Evolutionary conservation across 2,113 vertebrate species (phyloP), one percentile per base, ranked within the genome.

Genomic region (Baryphthengus martii): DNA sequence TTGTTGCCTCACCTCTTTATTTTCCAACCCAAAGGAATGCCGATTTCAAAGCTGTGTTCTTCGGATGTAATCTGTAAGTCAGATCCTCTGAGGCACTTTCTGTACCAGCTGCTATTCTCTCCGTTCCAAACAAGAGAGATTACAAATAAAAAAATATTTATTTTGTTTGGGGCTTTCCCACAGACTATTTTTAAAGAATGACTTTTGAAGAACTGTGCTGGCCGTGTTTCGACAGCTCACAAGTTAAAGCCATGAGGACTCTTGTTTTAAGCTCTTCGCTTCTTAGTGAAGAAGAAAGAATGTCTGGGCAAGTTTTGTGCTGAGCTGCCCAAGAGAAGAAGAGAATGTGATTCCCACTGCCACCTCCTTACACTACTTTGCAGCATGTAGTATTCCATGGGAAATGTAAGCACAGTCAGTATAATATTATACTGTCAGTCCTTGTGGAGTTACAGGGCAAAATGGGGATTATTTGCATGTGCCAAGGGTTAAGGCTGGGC

Each of bases 131-230:
- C 40, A 94, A 89, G 65, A 95, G 73, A 96, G 91, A 95, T 91
- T 96, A 61, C 86, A 96, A 95, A 96, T 88, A 95, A 95, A 96
- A 94, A 97, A 88, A 75, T 72, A 96, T 91, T 96, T 96, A 81
- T 95, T 97, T 94, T 96, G 92, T 95, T 95, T 94, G 70, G 92
- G 94, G 95, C 93, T 96, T 97, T 97, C 95, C 92, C 97, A 97
- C 94, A 96, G 97, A 85, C 97, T 97, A 96, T 96, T 97, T 97
- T 97, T 77, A 97, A 95, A 88, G 93, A 95, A 95, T 91, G 88
- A 86, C 80, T 92, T 97, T 85, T 97, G 93, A 97, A 93, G 83
- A 90, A 95, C 74, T 67, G 50, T 84, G 26, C 66, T 97, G 95
- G 88, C 86, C 0, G 0, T 28, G 11, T 75, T 96, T 95, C 95